Conservation (phyloP, 2,888 invertebrate species). For the Bombylius major region DNA sequence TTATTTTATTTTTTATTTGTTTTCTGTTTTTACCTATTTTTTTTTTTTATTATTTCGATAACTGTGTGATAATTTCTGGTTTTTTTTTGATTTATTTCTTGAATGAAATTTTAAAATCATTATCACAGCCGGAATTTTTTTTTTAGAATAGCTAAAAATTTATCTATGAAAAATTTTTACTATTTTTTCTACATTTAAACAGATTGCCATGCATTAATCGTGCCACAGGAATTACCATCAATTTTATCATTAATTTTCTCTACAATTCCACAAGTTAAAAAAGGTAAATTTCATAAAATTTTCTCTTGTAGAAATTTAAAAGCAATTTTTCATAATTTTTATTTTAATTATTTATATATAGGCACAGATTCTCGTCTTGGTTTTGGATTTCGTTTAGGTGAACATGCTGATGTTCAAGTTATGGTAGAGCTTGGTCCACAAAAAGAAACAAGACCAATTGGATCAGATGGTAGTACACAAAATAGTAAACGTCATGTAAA, state of each 20-base stretch:
- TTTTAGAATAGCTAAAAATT: too few species aligned
- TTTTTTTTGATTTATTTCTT: too few species aligned
- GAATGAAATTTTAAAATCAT: too few species aligned
- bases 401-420: conserved; percentile 71
- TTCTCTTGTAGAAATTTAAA: not conserved
- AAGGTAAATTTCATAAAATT: conserved; percentile 43
- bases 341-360: conserved; percentile 24
- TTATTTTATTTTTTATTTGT: too few species aligned
- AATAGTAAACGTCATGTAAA: conserved; percentile 31
- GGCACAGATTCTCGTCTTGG: conserved; percentile 71
- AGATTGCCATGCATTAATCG: conserved; percentile 48
- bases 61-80: too few species aligned
- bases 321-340: too few species aligned
- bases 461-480: conserved; percentile 31
- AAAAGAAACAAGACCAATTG: conserved; percentile 55
- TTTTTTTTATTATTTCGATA: too few species aligned
- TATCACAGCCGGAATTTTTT: too few species aligned
- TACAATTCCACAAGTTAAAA: conserved; percentile 72
- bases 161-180: too few species aligned
- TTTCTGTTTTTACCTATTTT: too few species aligned
- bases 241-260: conserved; percentile 67
- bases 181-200: too few species aligned
- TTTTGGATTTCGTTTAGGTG: conserved; percentile 66
- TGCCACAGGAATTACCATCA: conserved; percentile 71
- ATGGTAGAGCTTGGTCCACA: conserved; percentile 67